Percentiles rank a stretch among this genome's conserved stretches.
phyloP scores from a whole-genome alignment of 2,797 vertebrate species.

The Rhinogobio ventralis region DNA sequence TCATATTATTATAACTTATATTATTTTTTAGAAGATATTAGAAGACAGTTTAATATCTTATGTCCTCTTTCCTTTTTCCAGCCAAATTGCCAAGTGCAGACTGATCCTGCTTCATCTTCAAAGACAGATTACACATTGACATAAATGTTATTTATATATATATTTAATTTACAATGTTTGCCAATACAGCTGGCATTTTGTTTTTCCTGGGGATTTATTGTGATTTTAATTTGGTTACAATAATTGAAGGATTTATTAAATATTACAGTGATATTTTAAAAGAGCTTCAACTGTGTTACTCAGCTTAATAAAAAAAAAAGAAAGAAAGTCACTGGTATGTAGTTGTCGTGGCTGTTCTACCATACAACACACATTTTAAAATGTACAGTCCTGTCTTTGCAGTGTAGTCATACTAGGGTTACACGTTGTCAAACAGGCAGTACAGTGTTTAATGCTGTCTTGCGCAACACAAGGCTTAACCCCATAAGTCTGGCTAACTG shows the following conservation, averaged over 20 bases:
- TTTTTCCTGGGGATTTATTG: neutral
- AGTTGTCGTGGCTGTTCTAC: neutral
- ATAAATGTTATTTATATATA: neutral
- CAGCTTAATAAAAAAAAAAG: neutral
- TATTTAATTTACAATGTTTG: neutral
- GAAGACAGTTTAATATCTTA: neutral
- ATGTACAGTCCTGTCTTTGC: neutral
- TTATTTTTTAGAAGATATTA: neutral
- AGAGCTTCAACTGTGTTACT: neutral
- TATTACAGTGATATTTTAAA: slow-evolving; percentile 3
- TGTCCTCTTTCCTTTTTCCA: neutral
- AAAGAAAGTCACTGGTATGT: neutral
- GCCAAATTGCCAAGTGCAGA: neutral
- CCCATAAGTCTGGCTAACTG: neutral
- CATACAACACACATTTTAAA: neutral
- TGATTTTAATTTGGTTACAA: neutral
- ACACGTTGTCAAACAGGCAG: neutral
- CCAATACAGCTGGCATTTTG: neutral
- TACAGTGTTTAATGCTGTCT: neutral
- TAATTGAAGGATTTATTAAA: neutral
- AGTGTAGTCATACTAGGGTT: neutral
- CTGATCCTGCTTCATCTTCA: neutral
- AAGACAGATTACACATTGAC: neutral
- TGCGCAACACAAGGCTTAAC: neutral
- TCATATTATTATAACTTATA: neutral